A percentile compares a stretch with the other conserved stretches of the same genome.
These are phyloP conservation scores for Isoperla grammatica DNA, from an alignment of 2,888 invertebrate genomes.

Conservation along the genomic window DNA sequence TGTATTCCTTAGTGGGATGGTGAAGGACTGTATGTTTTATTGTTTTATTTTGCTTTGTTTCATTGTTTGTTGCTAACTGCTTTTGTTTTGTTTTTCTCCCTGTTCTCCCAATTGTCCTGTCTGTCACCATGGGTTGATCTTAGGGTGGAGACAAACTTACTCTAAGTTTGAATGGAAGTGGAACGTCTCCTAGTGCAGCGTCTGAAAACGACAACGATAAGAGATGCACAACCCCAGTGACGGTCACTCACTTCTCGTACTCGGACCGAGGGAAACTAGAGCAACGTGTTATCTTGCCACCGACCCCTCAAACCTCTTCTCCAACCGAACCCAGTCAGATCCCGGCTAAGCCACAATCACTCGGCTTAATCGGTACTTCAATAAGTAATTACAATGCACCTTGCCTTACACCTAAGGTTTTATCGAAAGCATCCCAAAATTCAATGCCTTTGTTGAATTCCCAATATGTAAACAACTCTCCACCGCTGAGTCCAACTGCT, in stretches of 20 bases:
- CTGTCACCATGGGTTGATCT: slow-evolving; percentile 33
- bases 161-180: slow-evolving; percentile 54
- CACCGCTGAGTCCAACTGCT: background rate
- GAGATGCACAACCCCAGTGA: slow-evolving; percentile 50
- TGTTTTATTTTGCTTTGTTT: slow-evolving; percentile 19
- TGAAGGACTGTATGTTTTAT: slow-evolving; percentile 21
- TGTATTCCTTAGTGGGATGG: too few species aligned
- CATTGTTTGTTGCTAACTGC: slow-evolving; percentile 17
- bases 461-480: background rate
- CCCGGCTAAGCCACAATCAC: slow-evolving; percentile 1
- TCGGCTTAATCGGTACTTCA: slow-evolving; percentile 1
- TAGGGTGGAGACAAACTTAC: slow-evolving; percentile 67
- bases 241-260: slow-evolving; percentile 55
- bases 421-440: too few species aligned
- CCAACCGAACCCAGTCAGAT: background rate
- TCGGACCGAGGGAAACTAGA: slow-evolving; percentile 49
- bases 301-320: background rate
- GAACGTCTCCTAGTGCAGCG: slow-evolving; percentile 27
- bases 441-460: background rate
- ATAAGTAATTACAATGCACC: slow-evolving; percentile 13
- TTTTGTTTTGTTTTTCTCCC: slow-evolving; percentile 25
- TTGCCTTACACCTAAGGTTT: slow-evolving; percentile 17
- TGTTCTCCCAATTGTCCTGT: slow-evolving; percentile 33
- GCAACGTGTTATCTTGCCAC: slow-evolving; percentile 35
- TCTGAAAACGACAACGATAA: slow-evolving; percentile 21